Evolutionary conservation across 30 jellyfish, hydroid and myxozoan genomes (phyloP), one percentile per base, ranked within the genome.

Genomic region (Aurelia coerulea): DNA sequence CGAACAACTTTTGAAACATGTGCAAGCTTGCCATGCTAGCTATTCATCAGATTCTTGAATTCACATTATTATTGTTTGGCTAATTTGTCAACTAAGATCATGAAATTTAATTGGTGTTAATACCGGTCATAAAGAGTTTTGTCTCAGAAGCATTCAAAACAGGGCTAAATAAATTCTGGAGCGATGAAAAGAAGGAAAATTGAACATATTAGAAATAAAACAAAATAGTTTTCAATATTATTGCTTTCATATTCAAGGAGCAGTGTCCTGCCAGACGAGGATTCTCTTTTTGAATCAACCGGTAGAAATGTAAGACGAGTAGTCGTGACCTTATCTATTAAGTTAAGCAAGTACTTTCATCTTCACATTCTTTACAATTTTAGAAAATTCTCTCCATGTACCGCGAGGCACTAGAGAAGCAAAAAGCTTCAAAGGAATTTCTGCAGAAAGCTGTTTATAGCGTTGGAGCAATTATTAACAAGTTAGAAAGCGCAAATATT

Each of bases 401-500:
- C 49, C 85, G 89, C 16, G 86, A 74, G 50, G 78, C 98, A 17
- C 76, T 56, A 59, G 81, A 92, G 41, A 77, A 83, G 50, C 78
- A 85, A 66, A 88, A 74, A 60, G 75, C 37, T 8, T 88, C 98
- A 52, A 81, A 89, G 72, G 69, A 80, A 17, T 76, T 91, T 29
- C 84, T 91, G 34, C 91, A 91, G 14, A 89, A 84, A 41, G 92
- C 96, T 14, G 83, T 92, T n/a, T 85, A 71, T 31, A 78, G 54
- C 23, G 98, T 91, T 46, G 98, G 89, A 71, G 79, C 90, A 29
- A 76, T 92, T 8, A 32, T 91, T 3, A 81, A 73, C 63, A 92
- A 92, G 19, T 75, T 91, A 18, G 96, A 80, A 80, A 85, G 58
- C n/a, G 96, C 71, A 18, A 86, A 91, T 68, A 87, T 79, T 19